These are phyloP conservation scores for Taurulus bubalis DNA, from an alignment of 2,113 vertebrate species.

Conservation along the genomic window DNA sequence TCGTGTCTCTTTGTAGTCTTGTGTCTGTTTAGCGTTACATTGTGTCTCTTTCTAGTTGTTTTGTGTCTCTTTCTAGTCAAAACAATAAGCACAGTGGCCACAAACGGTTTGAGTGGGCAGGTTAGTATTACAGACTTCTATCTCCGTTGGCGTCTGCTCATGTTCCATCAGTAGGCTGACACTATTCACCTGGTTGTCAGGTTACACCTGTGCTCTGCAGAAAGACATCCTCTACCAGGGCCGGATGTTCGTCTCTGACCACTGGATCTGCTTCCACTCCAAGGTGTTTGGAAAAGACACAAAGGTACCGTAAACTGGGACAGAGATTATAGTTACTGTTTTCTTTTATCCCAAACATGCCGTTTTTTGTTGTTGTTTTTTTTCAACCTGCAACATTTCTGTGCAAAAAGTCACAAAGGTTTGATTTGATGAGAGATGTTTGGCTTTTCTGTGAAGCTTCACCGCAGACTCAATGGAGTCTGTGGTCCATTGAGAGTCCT, in stretches of 20 bases:
- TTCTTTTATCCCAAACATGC: not conserved
- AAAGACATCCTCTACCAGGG: constrained; percentile 98
- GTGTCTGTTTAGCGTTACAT: not conserved
- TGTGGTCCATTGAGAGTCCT: too few relatives aligned
- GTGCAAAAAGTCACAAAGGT: not conserved
- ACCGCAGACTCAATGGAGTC: too few relatives aligned
- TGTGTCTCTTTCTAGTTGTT: not conserved
- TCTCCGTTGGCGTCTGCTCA: not conserved
- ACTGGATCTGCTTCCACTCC: constrained; percentile 98
- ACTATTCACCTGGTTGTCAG: constrained; percentile 74
- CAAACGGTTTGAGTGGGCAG: not conserved
- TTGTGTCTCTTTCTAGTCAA: too few relatives aligned
- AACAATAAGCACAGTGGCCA: not conserved
- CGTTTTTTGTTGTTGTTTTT: too few relatives aligned
- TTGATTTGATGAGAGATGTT: not conserved
- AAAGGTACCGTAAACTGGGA: constrained; percentile 82
- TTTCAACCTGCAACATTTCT: not conserved
- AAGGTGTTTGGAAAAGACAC: constrained; percentile 98
- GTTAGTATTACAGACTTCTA: not conserved
- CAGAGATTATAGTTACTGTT: too few relatives aligned
- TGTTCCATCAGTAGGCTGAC: not conserved
- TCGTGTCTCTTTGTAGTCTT: not conserved
- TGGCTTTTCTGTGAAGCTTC: too few relatives aligned
- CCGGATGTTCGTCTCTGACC: constrained; percentile 93
- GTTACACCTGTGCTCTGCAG: constrained; percentile 96